Conservation (phyloP, 2,888 invertebrate species). For the Microctonus brassicae region DNA sequence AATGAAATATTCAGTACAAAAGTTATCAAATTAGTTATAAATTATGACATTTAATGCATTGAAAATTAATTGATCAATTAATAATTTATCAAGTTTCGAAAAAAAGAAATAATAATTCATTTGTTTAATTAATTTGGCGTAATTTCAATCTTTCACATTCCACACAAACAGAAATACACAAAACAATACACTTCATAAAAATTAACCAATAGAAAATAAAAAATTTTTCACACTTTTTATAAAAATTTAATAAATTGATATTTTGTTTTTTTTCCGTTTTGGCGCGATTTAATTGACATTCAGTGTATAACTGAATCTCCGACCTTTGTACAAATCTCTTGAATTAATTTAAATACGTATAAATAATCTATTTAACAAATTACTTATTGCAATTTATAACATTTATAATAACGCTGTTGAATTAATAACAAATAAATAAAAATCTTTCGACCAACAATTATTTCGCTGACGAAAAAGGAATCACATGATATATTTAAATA, state of each 20-base stretch:
- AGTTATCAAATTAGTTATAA: background rate
- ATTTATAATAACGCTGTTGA: background rate
- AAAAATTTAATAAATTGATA: background rate
- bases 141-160: background rate
- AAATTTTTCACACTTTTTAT: background rate
- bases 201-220: background rate
- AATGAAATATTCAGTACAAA: background rate
- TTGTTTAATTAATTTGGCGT: too few relatives aligned
- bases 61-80: background rate
- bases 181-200: too few relatives aligned
- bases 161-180: background rate
- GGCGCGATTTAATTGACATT: slow-evolving; percentile 43
- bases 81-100: background rate
- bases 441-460: slow-evolving; percentile 5
- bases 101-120: too few relatives aligned
- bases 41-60: background rate
- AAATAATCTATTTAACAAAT: slow-evolving; percentile 36
- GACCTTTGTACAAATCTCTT: slow-evolving; percentile 31
- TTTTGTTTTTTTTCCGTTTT: slow-evolving; percentile 27
- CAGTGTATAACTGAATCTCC: slow-evolving; percentile 26
- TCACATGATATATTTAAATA: slow-evolving; percentile 44
- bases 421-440: slow-evolving; percentile 33
- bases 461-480: slow-evolving; percentile 29
- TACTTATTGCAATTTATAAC: slow-evolving; percentile 18
- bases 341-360: slow-evolving; percentile 9